Evolutionary conservation across 2,888 invertebrate genomes (phyloP).

Genomic region (Ypsolopha sequella): DNA sequence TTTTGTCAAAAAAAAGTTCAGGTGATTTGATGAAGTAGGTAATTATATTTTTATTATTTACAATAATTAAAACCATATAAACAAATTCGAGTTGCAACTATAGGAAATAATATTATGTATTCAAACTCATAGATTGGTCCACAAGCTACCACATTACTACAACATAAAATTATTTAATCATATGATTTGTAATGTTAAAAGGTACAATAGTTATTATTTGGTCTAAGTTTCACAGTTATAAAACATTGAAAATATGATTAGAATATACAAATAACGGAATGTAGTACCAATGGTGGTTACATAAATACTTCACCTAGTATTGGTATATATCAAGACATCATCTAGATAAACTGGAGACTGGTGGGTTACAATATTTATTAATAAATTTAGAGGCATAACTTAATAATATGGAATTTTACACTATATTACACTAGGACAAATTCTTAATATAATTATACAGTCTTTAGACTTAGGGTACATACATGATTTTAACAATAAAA

Average conservation of each 20-base stretch:
- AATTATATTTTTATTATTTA: constrained; percentile 67
- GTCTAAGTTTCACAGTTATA: constrained; percentile 68
- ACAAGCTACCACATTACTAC: constrained; percentile 63
- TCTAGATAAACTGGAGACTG: constrained; percentile 67
- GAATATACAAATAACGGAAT: constrained; percentile 68
- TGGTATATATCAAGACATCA: constrained; percentile 57
- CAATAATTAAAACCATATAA: constrained; percentile 57
- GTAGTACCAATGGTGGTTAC: constrained; percentile 52
- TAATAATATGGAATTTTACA: constrained; percentile 55
- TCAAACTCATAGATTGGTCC: constrained; percentile 63
- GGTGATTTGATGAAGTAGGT: constrained; percentile 26
- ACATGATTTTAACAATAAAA: constrained; percentile 39
- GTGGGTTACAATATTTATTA: constrained; percentile 64
- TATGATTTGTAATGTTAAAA: constrained; percentile 51
- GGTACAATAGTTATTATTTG: constrained; percentile 72
- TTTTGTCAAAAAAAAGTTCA: too few relatives aligned
- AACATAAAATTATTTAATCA: constrained; percentile 44
- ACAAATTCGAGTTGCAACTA: constrained; percentile 58
- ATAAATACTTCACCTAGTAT: constrained; percentile 36
- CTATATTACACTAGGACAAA: constrained; percentile 61
- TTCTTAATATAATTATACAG: constrained; percentile 63
- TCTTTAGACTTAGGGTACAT: constrained; percentile 68
- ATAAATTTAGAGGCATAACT: constrained; percentile 49
- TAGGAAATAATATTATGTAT: constrained; percentile 40
- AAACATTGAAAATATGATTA: constrained; percentile 46